A percentile compares a stretch with the other conserved stretches of the same genome.
Conservation (phyloP, 2,797 vertebrate species). For the Sarcoramphus papa region DNA sequence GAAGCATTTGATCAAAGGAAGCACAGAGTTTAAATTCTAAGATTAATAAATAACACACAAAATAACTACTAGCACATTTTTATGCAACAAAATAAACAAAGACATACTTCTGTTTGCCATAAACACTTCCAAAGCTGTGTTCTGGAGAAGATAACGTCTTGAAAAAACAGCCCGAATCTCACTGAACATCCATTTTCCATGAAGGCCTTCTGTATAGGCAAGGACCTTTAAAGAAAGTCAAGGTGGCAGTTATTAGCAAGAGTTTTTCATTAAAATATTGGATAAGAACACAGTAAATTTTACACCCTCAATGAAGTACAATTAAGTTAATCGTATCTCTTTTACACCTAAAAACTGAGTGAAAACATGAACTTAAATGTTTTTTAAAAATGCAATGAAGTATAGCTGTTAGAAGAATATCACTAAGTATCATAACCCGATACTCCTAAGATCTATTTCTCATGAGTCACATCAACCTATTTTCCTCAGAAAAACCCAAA, state of each 20-base stretch:
- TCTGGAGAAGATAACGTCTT: slow-evolving; percentile 91
- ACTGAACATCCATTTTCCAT: slow-evolving; percentile 99
- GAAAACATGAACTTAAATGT: not conserved
- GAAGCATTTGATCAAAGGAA: not conserved
- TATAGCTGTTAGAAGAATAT: not conserved
- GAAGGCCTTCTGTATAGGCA: slow-evolving; percentile 92
- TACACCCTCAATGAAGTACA: not conserved
- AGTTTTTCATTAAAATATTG: not conserved
- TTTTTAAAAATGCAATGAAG: not conserved
- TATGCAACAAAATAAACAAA: not conserved
- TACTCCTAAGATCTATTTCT: not conserved
- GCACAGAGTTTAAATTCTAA: not conserved
- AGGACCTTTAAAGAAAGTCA: slow-evolving; percentile 79
- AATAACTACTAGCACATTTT: not conserved
- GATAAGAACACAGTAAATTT: not conserved
- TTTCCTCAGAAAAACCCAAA: not conserved
- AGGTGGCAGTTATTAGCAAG: not conserved
- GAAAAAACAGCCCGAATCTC: slow-evolving; percentile 97
- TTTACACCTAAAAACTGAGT: not conserved
- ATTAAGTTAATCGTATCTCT: not conserved
- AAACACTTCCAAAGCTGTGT: slow-evolving; percentile 94
- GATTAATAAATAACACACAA: not conserved
- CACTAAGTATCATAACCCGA: not conserved
- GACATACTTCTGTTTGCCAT: slow-evolving; percentile 97
- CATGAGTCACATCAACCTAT: not conserved